Percentiles rank a stretch among this genome's conserved stretches.
These are phyloP conservation scores for Gephyroberyx darwinii DNA, from an alignment of 2,797 vertebrate species.

Conservation along the genomic window DNA sequence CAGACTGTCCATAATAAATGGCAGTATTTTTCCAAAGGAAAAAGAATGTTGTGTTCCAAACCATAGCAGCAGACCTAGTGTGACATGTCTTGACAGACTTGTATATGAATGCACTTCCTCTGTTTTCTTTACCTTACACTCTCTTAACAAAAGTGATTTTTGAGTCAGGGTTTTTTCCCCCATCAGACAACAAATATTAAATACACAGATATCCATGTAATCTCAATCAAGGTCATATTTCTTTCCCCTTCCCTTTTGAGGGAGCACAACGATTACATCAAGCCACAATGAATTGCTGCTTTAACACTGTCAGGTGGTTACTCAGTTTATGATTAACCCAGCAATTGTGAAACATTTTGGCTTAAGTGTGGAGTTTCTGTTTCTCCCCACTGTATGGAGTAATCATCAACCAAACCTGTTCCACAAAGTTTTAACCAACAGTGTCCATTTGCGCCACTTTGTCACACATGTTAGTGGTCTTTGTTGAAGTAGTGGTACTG, in stretches of 20 bases:
- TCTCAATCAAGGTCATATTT: conserved; percentile 20
- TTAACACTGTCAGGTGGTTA: conserved; percentile 52
- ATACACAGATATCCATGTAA: neutral
- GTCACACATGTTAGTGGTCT: neutral
- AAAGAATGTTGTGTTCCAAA: conserved; percentile 2
- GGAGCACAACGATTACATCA: conserved; percentile 29
- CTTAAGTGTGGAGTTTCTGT: conserved; percentile 50
- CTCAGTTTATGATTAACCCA: conserved; percentile 77
- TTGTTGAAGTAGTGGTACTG: neutral
- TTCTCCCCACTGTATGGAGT: conserved; percentile 28
- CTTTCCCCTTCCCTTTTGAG: conserved; percentile 25
- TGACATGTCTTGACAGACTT: conserved; percentile 54
- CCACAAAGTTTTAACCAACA: conserved; percentile 25
- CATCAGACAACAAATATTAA: conserved; percentile 10
- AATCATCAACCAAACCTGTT: conserved; percentile 69
- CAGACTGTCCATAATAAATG: conserved; percentile 37
- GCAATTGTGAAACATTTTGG: conserved; percentile 69
- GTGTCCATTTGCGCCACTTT: conserved; percentile 14
- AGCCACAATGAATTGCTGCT: conserved; percentile 29
- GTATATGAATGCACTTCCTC: conserved; percentile 54
- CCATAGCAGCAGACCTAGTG: conserved; percentile 28
- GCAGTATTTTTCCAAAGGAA: conserved; percentile 28
- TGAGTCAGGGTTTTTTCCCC: neutral
- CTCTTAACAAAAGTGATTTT: conserved; percentile 51
- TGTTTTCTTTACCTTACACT: conserved; percentile 63